Base-by-base conservation (phyloP, 2,113 vertebrate species). In the Corythoichthys haematopterus region DNA sequence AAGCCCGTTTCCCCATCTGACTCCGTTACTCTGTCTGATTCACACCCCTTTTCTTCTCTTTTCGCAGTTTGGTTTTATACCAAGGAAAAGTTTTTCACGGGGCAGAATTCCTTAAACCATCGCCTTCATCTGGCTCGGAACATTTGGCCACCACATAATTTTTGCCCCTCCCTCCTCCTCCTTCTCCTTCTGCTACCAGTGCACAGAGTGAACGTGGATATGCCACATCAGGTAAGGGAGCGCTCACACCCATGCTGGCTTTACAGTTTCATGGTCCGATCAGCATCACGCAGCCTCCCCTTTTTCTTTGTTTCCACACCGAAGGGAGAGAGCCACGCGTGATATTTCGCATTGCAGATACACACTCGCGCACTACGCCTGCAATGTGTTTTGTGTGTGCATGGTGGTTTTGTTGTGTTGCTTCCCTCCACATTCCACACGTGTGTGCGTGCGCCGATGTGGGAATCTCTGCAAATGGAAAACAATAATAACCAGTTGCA, bases 211-310 rank as follows among this genome's bases (percentile, higher is more conserved):
- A 88, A 83, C 77, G 80, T 85, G 88, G 88, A 88, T 83, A 87
- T 92, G 90, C 77, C 80, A 85, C 85, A 90, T 81, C 91, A 91
- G 91, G 90, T 92, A 88, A 85, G 80, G 69, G 2, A 15, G 8
- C 43, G 14, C 20, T 7, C 40, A 38, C 12, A 51, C 8, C 10
- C 33, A 55, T 3, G 64, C 46, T 50, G 4, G 4, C 40, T 61
- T 69, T 64, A 48, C 1, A 3, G 36, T 50, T 69, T 72, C 57
- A 59, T 35, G 14, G 64, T 55, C 46, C 46, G 9, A 36, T n/a
- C 46, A 38, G 45, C 33, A 68, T 46, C 37, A 35, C 47, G 64
- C 61, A 57, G 62, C 47, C 35, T 16, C 6, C 12, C 13, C 12
- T 10, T 11, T 12, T 28, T 4, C 60, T 60, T 83, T 79, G 72